Evolutionary conservation across 2,888 invertebrate species (phyloP).

Genomic region (Hyposoter didymator): DNA sequence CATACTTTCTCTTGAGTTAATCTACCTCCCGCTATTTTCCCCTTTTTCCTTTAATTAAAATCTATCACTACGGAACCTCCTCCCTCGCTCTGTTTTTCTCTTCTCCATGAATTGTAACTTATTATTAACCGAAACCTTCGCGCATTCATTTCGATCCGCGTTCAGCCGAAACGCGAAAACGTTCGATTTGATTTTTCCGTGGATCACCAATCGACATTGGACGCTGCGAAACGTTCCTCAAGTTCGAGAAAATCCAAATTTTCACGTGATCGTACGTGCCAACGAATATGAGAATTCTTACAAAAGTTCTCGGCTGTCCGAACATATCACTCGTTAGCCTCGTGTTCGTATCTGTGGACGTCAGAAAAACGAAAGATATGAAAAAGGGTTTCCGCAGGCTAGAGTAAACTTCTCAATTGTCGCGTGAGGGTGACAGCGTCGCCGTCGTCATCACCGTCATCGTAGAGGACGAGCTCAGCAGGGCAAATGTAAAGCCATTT

Average conservation of each 20-base stretch:
- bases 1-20: constrained; percentile 54
- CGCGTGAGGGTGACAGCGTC: constrained; percentile 43
- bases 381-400: constrained; percentile 23
- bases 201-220: not conserved
- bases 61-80: constrained; percentile 55
- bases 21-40: constrained; percentile 65
- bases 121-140: constrained; percentile 48
- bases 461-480: not conserved
- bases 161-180: not conserved
- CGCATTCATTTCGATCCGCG: constrained; percentile 18
- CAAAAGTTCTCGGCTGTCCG: not conserved
- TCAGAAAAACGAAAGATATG: constrained; percentile 1
- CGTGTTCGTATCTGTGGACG: not conserved
- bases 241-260: not conserved
- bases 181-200: constrained; percentile 4
- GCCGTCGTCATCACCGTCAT: not conserved
- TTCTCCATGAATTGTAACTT: constrained; percentile 31
- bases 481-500: constrained; percentile 8
- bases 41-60: constrained; percentile 66
- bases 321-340: not conserved
- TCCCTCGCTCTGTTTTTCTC: not conserved
- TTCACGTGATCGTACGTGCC: too few species aligned
- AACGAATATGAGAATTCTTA: not conserved
- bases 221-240: not conserved
- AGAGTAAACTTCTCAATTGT: constrained; percentile 61